Percentiles rank a stretch among this genome's conserved stretches.
phyloP scores from a whole-genome alignment of 2,888 invertebrate genomes.

The Polydrusus pterygomalis region DNA sequence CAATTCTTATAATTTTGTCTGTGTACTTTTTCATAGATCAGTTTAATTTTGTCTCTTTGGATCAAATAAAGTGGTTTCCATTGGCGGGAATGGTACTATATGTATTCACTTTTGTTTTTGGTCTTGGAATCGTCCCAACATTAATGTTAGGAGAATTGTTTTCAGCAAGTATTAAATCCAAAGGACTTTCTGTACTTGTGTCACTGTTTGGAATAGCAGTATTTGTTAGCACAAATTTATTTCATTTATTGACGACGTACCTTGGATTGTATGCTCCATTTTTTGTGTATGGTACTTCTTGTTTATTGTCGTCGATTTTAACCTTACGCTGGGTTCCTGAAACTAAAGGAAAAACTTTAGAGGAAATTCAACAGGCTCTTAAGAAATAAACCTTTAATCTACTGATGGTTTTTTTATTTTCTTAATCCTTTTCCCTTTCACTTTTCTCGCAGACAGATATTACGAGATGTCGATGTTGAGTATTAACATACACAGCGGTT shows the following conservation, averaged over 20 bases:
- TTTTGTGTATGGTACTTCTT: conserved; percentile 61
- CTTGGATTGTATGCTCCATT: conserved; percentile 65
- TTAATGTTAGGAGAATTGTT: conserved; percentile 64
- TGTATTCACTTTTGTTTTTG: conserved; percentile 55
- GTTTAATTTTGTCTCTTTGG: conserved; percentile 53
- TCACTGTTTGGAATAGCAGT: conserved; percentile 30
- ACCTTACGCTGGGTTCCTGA: conserved; percentile 65
- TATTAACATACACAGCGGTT: too few relatives aligned
- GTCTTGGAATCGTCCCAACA: conserved; percentile 60
- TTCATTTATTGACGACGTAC: conserved; percentile 58
- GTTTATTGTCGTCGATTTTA: conserved; percentile 60
- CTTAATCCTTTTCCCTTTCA: too few relatives aligned
- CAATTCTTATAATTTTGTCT: conserved; percentile 1
- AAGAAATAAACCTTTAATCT: conserved; percentile 49
- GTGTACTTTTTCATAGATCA: conserved; percentile 63
- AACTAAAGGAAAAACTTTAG: conserved; percentile 67
- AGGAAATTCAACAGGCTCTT: conserved; percentile 67
- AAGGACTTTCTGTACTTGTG: conserved; percentile 59
- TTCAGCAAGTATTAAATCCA: conserved; percentile 64
- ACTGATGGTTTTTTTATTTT: too few relatives aligned
- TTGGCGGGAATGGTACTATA: conserved; percentile 61
- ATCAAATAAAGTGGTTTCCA: conserved; percentile 62
- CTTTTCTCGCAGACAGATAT: too few relatives aligned
- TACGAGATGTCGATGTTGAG: too few relatives aligned
- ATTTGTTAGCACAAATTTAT: conserved; percentile 52